These are phyloP conservation scores for Eurystomus gularis DNA, from an alignment of 2,113 vertebrate genomes.

Conservation along the genomic window DNA sequence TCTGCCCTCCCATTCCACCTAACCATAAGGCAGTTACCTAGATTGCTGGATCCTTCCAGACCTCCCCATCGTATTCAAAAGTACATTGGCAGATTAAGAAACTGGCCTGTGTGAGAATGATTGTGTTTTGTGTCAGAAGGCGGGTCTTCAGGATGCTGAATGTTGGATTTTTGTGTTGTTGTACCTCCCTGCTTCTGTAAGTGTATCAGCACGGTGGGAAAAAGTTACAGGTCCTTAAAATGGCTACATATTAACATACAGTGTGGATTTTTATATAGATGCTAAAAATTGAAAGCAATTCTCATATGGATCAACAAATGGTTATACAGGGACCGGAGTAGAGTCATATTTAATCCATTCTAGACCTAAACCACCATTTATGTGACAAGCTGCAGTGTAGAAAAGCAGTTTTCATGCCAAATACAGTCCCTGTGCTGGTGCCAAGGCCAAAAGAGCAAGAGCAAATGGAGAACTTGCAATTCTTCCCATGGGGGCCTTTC, in stretches of 20 bases:
- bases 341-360: neutral
- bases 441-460: constrained; percentile 16
- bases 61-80: neutral
- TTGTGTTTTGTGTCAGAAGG: neutral
- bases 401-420: neutral
- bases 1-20: neutral
- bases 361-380: neutral
- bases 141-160: rapidly evolving
- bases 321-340: neutral
- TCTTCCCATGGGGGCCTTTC: neutral
- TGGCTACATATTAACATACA: neutral
- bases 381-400: neutral
- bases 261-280: neutral
- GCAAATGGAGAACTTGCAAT: neutral
- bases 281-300: neutral
- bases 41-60: neutral
- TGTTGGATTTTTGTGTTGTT: neutral
- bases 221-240: neutral
- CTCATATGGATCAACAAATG: neutral
- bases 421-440: neutral
- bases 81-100: neutral
- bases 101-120: neutral
- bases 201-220: neutral
- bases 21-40: neutral
- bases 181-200: neutral